Evolutionary conservation across 2,113 vertebrate genomes (phyloP), one percentile per base, ranked within the genome.

Genomic region (Pseudorectes ferrugineus): DNA sequence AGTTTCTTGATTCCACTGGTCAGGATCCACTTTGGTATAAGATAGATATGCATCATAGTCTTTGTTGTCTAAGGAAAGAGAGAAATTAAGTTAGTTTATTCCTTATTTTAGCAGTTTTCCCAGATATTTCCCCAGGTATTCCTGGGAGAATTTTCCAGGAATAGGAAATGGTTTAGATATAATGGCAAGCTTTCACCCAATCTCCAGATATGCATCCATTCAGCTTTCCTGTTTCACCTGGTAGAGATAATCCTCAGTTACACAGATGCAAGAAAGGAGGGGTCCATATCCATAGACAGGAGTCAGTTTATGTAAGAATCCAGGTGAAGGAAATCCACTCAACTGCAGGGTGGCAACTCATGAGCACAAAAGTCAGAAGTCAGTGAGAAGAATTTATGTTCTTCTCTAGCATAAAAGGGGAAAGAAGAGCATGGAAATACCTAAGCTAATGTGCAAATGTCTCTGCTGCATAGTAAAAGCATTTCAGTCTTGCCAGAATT

Each of bases 21-120:
- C 99, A 82, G 99, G 99, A 96, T 99, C 99, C 97, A 99, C 99
- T 98, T 99, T 99, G 97, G 99, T 99, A 97, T 99, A 99, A 84
- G 99, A 99, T 43, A 99, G 97, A 94, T 99, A 99, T 5, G 99
- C 99, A 95, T 99, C 99, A 7, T 99, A 99, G 97, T 99, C 99
- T 98, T 99, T 99, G 96, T 99, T 99, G 92, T 99, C 99, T 99
- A 96, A 88, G 52, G 29, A 76, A 63, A 90, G 11, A 61, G 7
- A 78, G 26, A 77, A 92, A 89, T 7, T 21, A 79, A 82, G 28
- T 68, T 57, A 62, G 7, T 33, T 78, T 49, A 46, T 65, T 42
- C 11, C 22, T 40, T 61, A 35, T 52, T 78, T 19, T 51, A 74
- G 31, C 2, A 36, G 14, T 68, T 80, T 88, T 38, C 35, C 33